Base-by-base conservation (phyloP, 2,113 vertebrate genomes). In the Typhlomys cinereus region DNA sequence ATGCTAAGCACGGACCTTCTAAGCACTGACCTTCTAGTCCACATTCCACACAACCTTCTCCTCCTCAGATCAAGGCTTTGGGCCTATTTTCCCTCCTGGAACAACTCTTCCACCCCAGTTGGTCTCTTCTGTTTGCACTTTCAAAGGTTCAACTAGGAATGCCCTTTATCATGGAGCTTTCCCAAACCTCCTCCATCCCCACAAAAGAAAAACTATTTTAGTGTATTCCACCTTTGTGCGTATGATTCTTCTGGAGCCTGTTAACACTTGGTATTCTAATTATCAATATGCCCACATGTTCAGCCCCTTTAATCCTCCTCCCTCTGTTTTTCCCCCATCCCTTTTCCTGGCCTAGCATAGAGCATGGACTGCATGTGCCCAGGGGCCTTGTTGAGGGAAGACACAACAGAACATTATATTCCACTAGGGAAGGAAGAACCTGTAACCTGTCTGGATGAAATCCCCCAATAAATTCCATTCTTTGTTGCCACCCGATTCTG, bases 401-500 rank as follows among this genome's bases (percentile, higher is more conserved):
- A 64, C 71, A 54, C 34, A 69, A 66, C 66, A 52, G 64, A 89
- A 86, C 69, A 20, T 34, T 80, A 78, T 93, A 66, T 50, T 71
- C 64, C 67, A 66, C 41, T 48, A 73, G 59, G 48, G 57, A 82
- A 75, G 70, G n/a, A 44, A 78, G 64, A 93, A 86, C 57, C 85
- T 93, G 6, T 82, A 88, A 69, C 27, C 36, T 71, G 27, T 85
- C 67, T 71, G 9, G 17, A 36, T 67, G 44, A 89, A 95, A 82
- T 57, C 34, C 66, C 48, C 83, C 71, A 75, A 73, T 85, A 64
- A 84, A 71, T 85, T 84, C 70, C 27, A 2, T 70, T 85, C 92
- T 94, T 89, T 57, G 13, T 44, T 84, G 73, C 84, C 48, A 74
- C 41, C 78, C 75, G 67, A 21, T 86, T 92, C 54, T 70, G 61